These are phyloP conservation scores for Morpho achilles DNA, from an alignment of 2,888 invertebrate genomes.

Conservation along the genomic window DNA sequence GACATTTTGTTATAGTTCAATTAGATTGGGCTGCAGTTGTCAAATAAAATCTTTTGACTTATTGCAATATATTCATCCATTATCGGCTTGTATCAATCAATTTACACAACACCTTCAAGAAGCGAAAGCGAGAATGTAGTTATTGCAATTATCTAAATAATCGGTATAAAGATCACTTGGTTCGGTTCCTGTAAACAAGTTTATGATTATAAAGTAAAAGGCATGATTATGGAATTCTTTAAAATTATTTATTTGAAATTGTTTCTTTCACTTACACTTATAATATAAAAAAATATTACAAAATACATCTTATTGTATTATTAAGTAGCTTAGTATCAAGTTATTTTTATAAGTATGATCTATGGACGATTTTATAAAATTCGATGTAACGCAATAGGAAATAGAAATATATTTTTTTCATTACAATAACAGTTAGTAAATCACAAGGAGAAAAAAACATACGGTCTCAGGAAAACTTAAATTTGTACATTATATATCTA, in stretches of 20 bases:
- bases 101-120: no score
- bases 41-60: no score
- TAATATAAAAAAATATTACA: conserved; percentile 45
- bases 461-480: conserved; percentile 58
- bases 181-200: no score
- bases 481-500: conserved; percentile 69
- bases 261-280: conserved; percentile 28
- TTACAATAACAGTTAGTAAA: conserved; percentile 30
- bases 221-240: conserved; percentile 23
- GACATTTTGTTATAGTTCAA: no score
- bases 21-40: no score
- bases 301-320: conserved; percentile 40
- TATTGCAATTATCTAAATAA: no score
- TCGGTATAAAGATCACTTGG: no score
- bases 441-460: conserved; percentile 61
- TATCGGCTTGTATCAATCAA: no score
- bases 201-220: conserved; percentile 14
- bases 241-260: conserved; percentile 32
- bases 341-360: conserved; percentile 36
- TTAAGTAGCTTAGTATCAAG: conserved; percentile 30
- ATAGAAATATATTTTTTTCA: conserved; percentile 12
- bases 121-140: no score
- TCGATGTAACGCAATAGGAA: conserved; percentile 23
- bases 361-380: conserved; percentile 46
- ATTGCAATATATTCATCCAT: no score